phyloP scores from a whole-genome alignment of 2,797 vertebrate species.

The Mormyrops boulengeri region DNA sequence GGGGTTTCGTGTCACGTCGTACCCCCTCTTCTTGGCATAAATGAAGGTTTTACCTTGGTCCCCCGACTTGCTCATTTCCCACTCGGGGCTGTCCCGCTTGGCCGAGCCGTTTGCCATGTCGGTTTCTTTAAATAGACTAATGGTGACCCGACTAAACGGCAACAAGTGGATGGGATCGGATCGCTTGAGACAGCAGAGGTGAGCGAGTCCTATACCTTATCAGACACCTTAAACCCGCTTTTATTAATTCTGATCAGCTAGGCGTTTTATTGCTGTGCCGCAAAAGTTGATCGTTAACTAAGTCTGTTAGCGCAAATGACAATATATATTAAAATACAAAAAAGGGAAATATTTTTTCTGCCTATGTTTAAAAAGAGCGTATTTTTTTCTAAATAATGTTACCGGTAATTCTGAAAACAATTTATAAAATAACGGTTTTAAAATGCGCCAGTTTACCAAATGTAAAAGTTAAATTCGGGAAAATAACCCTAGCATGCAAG shows the following conservation, averaged over 20 bases:
- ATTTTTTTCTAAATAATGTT: not conserved
- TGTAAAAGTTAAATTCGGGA: not conserved
- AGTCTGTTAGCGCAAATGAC: not conserved
- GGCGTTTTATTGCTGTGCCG: not conserved
- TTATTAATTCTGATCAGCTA: not conserved
- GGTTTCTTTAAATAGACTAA: constrained; percentile 53
- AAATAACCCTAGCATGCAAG: not conserved
- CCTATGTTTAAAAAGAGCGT: not conserved
- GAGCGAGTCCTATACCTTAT: not conserved
- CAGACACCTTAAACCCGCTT: not conserved
- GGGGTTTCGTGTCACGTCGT: constrained; percentile 77
- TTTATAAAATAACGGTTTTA: not conserved
- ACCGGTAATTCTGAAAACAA: not conserved
- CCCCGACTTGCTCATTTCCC: constrained; percentile 58
- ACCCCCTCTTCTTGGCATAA: constrained; percentile 78
- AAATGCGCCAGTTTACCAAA: not conserved
- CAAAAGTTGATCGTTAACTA: constrained; percentile 7
- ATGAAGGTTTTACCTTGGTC: constrained; percentile 49
- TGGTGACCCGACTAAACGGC: constrained; percentile 40
- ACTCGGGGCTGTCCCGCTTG: constrained; percentile 57
- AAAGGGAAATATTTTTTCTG: not conserved
- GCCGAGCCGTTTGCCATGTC: constrained; percentile 54
- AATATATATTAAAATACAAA: not conserved
- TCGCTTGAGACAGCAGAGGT: not conserved
- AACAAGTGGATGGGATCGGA: constrained; percentile 53